Conservation (phyloP, 2,797 vertebrate species). For the Morelia viridis region DNA sequence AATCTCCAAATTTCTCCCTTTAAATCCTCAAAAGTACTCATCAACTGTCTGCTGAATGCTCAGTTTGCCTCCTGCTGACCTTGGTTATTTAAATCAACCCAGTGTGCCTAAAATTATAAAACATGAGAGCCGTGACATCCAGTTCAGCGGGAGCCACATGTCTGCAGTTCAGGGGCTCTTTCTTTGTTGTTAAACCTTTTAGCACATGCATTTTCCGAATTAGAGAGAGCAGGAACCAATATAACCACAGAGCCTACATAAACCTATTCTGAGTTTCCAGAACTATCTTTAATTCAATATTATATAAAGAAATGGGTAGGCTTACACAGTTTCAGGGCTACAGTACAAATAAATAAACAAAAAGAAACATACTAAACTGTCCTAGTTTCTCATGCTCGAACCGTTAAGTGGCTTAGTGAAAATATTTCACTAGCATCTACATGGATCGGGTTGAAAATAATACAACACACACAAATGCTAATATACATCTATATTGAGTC, state of each 20-base stretch:
- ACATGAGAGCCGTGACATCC: conserved; percentile 36
- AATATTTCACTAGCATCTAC: neutral
- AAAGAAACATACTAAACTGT: conserved; percentile 7
- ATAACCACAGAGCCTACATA: conserved; percentile 56
- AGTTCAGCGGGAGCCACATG: conserved; percentile 47
- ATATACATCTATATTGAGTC: conserved; percentile 12
- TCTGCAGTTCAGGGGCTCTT: conserved; percentile 52
- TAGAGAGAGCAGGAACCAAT: conserved; percentile 57
- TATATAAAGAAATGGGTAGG: conserved; percentile 55
- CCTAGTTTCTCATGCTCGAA: neutral
- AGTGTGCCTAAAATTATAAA: conserved; percentile 34
- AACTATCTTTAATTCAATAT: conserved; percentile 65
- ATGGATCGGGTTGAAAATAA: conserved; percentile 10
- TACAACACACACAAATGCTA: neutral
- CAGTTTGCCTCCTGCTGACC: conserved; percentile 13
- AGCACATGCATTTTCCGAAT: conserved; percentile 58
- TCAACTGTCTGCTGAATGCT: conserved; percentile 1
- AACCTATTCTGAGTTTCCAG: conserved; percentile 63
- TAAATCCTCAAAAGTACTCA: neutral
- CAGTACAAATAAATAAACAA: conserved; percentile 12
- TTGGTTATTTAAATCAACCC: neutral
- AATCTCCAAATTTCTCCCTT: neutral
- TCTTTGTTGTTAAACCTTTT: conserved; percentile 49
- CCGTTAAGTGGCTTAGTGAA: conserved; percentile 4
- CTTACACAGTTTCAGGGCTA: neutral